Evolutionary conservation across 2,113 vertebrate genomes (phyloP).

Genomic region (Jaculus jaculus): DNA sequence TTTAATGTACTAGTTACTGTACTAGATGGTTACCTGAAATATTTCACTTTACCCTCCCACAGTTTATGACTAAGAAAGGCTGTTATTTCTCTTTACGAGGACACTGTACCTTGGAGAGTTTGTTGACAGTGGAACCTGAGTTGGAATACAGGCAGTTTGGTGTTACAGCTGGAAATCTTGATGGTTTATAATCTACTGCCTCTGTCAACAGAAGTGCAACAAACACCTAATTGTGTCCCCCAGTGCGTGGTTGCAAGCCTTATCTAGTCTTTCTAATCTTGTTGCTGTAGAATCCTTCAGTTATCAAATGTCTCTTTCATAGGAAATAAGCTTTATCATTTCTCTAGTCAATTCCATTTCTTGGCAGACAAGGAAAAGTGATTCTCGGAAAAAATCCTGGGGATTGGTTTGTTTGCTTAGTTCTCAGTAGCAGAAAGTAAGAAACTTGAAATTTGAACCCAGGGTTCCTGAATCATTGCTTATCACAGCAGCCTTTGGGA

Average conservation of each 20-base stretch:
- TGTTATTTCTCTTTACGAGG: neutral
- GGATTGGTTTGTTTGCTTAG: neutral
- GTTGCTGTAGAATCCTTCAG: neutral
- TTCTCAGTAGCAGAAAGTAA: neutral
- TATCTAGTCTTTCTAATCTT: neutral
- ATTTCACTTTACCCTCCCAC: neutral
- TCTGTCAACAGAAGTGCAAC: neutral
- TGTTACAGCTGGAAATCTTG: neutral
- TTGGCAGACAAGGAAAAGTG: neutral
- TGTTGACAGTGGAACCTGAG: neutral
- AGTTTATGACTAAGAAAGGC: neutral
- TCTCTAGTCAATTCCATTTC: too few relatives aligned
- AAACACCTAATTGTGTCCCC: neutral
- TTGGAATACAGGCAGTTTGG: neutral
- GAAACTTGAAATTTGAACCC: neutral
- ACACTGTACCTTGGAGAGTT: neutral
- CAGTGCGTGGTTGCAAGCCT: neutral
- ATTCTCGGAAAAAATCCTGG: neutral
- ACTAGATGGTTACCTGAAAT: neutral
- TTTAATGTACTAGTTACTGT: neutral
- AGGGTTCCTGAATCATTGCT: neutral
- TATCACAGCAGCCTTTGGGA: neutral
- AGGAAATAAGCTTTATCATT: neutral
- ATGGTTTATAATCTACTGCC: neutral
- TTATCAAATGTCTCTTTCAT: constrained; percentile 4